These are phyloP conservation scores for Huso huso DNA, from an alignment of 2,797 vertebrate genomes.

Conservation along the genomic window DNA sequence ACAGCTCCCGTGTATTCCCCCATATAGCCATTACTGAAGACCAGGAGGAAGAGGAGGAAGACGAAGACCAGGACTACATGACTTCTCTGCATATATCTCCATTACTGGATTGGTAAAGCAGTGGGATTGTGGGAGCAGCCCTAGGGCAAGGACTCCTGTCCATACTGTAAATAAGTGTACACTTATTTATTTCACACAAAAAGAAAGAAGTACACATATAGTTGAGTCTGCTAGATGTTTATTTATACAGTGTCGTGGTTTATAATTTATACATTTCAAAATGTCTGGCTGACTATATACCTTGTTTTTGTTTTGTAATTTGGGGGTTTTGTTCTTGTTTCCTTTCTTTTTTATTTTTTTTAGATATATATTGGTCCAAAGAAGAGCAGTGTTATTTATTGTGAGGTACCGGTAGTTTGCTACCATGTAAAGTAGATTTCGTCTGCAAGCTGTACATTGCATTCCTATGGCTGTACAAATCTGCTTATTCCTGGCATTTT, in stretches of 20 bases:
- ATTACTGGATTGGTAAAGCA: constrained; percentile 92
- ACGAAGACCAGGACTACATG: constrained; percentile 96
- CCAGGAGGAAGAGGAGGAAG: constrained; percentile 89
- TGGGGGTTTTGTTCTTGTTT: constrained; percentile 40
- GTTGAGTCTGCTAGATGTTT: constrained; percentile 98
- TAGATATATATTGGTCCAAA: constrained; percentile 99
- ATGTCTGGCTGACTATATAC: constrained; percentile 94
- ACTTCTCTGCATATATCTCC: constrained; percentile 90
- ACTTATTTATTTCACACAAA: constrained; percentile 99
- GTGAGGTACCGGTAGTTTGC: constrained; percentile 71
- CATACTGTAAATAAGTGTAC: constrained; percentile 99
- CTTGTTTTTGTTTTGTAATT: constrained; percentile 34
- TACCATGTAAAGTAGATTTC: constrained; percentile 85
- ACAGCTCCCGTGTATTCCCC: constrained; percentile 98
- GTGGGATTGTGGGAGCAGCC: constrained; percentile 73
- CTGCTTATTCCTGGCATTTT: constrained; percentile 68
- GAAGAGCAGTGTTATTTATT: constrained; percentile 99
- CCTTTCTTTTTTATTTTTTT: constrained; percentile 59
- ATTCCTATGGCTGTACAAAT: constrained; percentile 83
- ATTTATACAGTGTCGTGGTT: constrained; percentile 99
- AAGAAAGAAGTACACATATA: constrained; percentile 94
- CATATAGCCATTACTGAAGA: constrained; percentile 99
- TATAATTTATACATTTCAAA: constrained; percentile 99
- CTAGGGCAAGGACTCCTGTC: constrained; percentile 84
- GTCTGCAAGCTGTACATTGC: constrained; percentile 87